A percentile compares a stretch with the other conserved stretches of the same genome.
phyloP scores from a whole-genome alignment of 2,113 vertebrate species.

The Seriola dumerili region DNA sequence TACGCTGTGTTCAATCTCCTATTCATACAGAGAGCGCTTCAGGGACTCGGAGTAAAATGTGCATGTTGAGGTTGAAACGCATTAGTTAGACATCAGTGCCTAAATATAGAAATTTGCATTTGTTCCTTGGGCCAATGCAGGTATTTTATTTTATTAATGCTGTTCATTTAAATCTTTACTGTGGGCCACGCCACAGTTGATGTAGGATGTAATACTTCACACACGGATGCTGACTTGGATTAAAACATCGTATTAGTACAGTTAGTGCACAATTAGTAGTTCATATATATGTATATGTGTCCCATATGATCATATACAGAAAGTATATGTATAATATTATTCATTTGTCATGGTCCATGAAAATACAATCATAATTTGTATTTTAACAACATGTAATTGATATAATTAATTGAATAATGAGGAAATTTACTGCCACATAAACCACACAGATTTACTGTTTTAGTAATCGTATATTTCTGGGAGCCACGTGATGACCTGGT shows the following conservation, averaged over 20 bases:
- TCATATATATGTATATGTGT: neutral
- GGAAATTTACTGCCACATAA: neutral
- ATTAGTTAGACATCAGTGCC: constrained; percentile 62
- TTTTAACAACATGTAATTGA: neutral
- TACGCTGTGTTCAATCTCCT: constrained; percentile 55
- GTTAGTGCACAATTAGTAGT: neutral
- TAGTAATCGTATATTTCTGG: constrained; percentile 32
- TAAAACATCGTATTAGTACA: neutral
- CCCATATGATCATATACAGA: neutral
- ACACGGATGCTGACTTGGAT: constrained; percentile 9
- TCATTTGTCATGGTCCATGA: neutral
- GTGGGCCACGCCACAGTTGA: constrained; percentile 6
- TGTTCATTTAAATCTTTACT: constrained; percentile 54
- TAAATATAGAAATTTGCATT: constrained; percentile 66
- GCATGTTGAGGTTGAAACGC: constrained; percentile 50
- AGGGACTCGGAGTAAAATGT: constrained; percentile 44
- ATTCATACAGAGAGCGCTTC: constrained; percentile 63
- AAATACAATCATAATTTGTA: neutral
- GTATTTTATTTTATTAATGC: constrained; percentile 59
- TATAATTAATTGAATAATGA: neutral
- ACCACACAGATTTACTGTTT: neutral
- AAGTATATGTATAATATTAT: neutral
- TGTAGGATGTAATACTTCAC: neutral
- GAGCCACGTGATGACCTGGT: constrained; percentile 14
- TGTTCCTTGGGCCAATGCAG: constrained; percentile 50